Percentiles rank a stretch among this genome's conserved stretches.
phyloP scores from a whole-genome alignment of 1,140 invertebrate species.

The Drosophila nigrodunni region DNA sequence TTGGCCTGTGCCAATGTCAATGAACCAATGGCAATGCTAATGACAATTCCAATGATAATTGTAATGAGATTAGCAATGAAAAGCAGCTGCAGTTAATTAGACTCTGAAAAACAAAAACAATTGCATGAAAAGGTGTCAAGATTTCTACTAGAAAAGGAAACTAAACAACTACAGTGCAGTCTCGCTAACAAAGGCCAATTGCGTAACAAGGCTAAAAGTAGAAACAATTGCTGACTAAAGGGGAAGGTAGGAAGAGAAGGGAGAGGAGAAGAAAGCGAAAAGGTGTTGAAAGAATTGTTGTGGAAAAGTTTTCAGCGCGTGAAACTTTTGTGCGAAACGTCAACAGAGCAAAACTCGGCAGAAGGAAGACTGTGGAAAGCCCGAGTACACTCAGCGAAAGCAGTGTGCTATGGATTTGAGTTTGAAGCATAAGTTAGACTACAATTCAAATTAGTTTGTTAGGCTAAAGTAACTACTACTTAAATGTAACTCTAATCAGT shows the following conservation, averaged over 20 bases:
- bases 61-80: neutral
- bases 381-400: conserved; percentile 26
- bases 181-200: conserved; percentile 26
- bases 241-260: neutral
- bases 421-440: neutral
- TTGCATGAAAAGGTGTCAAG: conserved; percentile 15
- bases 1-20: conserved; percentile 34
- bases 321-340: conserved; percentile 39
- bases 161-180: conserved; percentile 8
- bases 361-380: neutral
- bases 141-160: neutral
- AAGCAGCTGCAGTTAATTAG: conserved; percentile 21
- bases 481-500: too few species aligned
- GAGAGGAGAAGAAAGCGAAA: conserved; percentile 18
- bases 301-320: conserved; percentile 59
- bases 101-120: conserved; percentile 12
- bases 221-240: neutral
- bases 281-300: conserved; percentile 58
- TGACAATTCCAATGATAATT: conserved; percentile 9
- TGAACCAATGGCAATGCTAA: conserved; percentile 24
- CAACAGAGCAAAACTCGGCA: conserved; percentile 13
- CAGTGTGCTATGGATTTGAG: neutral
- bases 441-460: too few species aligned
- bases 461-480: too few species aligned
- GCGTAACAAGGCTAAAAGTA: conserved; percentile 25